A percentile compares a stretch with the other conserved stretches of the same genome.
These are phyloP conservation scores for Pheosia gnoma DNA, from an alignment of 2,888 invertebrate genomes.

Conservation along the genomic window DNA sequence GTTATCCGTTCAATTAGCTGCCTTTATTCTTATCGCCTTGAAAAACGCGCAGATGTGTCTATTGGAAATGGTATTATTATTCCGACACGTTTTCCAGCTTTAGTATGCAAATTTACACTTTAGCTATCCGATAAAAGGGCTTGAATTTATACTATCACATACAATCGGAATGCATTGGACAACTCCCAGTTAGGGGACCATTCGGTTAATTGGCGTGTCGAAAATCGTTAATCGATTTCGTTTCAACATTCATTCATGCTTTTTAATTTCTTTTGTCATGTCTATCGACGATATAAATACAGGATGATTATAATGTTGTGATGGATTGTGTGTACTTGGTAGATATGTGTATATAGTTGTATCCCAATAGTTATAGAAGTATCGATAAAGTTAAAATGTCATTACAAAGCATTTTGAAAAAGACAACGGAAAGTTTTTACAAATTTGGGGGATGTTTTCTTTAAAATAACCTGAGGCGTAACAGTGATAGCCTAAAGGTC, in stretches of 20 bases:
- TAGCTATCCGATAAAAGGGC: conserved; percentile 30
- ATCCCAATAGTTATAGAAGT: too few species aligned
- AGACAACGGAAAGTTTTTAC: too few species aligned
- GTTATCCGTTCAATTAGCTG: conserved; percentile 7
- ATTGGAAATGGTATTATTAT: conserved; percentile 36
- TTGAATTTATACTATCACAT: conserved; percentile 13
- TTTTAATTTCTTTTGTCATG: conserved; percentile 20
- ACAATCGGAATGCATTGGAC: conserved; percentile 21
- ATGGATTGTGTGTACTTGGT: neutral
- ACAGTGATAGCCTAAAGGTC: too few species aligned
- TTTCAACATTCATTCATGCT: conserved; percentile 17
- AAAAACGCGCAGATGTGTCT: conserved; percentile 35
- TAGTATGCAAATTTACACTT: conserved; percentile 35
- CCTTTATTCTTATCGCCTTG: conserved; percentile 30
- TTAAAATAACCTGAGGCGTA: too few species aligned
- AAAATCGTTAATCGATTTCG: conserved; percentile 34
- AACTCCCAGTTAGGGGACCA: conserved; percentile 15
- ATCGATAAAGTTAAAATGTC: too few species aligned
- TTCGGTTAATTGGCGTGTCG: conserved; percentile 46
- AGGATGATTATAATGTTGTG: conserved; percentile 2
- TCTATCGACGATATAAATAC: conserved; percentile 6
- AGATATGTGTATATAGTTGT: too few species aligned
- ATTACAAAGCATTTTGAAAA: too few species aligned
- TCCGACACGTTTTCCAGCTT: conserved; percentile 36
- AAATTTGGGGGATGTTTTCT: too few species aligned